These are phyloP conservation scores for Leptura quadrifasciata DNA, from an alignment of 2,888 invertebrate genomes.

Conservation along the genomic window DNA sequence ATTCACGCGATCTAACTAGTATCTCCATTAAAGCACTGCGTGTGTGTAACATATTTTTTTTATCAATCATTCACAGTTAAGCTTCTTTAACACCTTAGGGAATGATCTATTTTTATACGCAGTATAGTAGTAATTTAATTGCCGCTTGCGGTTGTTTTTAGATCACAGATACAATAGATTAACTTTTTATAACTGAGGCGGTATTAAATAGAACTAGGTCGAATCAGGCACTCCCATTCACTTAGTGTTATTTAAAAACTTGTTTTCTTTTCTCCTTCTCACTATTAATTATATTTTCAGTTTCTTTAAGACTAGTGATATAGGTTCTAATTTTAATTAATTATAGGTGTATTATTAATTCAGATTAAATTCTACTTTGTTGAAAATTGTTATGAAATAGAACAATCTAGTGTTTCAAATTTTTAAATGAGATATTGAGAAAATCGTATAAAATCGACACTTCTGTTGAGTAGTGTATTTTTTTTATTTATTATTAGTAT, in stretches of 20 bases:
- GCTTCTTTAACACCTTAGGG: conserved; percentile 20
- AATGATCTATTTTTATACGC: conserved; percentile 20
- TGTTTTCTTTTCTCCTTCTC: neutral
- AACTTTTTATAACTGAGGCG: conserved; percentile 14
- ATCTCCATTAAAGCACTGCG: conserved; percentile 36
- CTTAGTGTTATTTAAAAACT: neutral
- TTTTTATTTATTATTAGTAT: too few relatives aligned
- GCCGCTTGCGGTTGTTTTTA: conserved; percentile 13
- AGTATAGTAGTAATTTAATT: conserved; percentile 25
- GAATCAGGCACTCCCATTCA: conserved; percentile 2
- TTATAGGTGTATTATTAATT: too few relatives aligned
- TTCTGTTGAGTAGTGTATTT: too few relatives aligned
- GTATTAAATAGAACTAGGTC: conserved; percentile 1
- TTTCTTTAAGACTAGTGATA: neutral
- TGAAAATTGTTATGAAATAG: too few relatives aligned
- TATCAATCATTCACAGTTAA: conserved; percentile 37
- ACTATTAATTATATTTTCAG: neutral
- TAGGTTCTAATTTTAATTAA: too few relatives aligned
- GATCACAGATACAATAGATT: conserved; percentile 15
- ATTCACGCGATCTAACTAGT: conserved; percentile 39
- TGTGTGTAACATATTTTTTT: conserved; percentile 31
- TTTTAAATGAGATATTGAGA: too few relatives aligned
- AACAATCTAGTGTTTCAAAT: too few relatives aligned
- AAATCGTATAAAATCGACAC: too few relatives aligned
- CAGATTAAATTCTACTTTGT: too few relatives aligned